Conservation (phyloP, 2,797 vertebrate species). For the Halcyon smyrnensis region DNA sequence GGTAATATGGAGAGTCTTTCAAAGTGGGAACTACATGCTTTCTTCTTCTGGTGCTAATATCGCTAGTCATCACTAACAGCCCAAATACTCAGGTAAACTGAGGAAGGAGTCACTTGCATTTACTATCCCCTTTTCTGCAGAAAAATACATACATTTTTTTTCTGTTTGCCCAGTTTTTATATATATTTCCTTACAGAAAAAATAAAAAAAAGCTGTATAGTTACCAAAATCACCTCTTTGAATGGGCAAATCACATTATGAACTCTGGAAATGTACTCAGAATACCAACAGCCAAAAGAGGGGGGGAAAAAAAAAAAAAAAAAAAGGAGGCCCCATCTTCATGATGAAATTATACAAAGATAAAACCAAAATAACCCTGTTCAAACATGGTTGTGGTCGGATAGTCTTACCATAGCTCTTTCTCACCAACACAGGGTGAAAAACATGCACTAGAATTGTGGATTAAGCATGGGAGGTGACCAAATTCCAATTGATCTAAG, state of each 20-base stretch:
- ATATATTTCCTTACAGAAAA: background rate
- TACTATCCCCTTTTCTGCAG: background rate
- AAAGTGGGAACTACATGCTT: background rate
- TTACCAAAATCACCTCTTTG: constrained; percentile 3
- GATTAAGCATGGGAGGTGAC: background rate
- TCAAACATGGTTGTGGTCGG: constrained; percentile 58
- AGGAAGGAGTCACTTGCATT: background rate
- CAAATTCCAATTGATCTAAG: background rate
- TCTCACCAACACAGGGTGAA: background rate
- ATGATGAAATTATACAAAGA: background rate
- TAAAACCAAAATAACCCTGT: background rate
- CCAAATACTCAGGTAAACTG: background rate
- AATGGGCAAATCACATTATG: background rate
- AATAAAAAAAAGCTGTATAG: background rate
- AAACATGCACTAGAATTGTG: background rate
- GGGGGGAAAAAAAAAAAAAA: background rate
- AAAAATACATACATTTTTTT: background rate
- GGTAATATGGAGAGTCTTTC: background rate
- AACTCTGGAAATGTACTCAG: background rate
- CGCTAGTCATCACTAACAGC: background rate
- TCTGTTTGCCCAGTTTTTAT: background rate
- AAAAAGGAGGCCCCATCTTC: background rate
- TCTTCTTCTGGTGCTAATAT: background rate
- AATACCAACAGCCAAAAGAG: constrained; percentile 10
- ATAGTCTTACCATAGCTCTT: background rate